Conservation (phyloP, 2,113 vertebrate species). For the Centropus bengalensis region DNA sequence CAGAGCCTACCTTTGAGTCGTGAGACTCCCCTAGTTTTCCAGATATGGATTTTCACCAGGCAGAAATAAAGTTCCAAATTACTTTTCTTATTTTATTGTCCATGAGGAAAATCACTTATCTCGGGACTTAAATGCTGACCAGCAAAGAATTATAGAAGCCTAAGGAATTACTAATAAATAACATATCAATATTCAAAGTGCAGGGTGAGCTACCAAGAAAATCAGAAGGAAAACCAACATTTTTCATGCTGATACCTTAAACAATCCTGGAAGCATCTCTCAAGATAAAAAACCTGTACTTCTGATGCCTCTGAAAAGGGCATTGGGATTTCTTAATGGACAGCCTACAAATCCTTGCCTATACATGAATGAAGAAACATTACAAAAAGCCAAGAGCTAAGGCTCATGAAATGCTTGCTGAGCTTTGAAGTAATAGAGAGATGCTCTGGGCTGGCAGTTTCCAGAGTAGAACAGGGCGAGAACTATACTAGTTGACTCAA, state of each 20-base stretch:
- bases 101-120: conserved; percentile 24
- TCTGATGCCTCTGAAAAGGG: neutral
- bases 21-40: neutral
- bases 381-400: neutral
- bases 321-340: neutral
- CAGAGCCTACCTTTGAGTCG: neutral
- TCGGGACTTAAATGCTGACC: neutral
- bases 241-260: neutral
- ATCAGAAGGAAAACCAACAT: neutral
- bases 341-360: neutral
- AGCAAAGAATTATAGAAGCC: conserved; percentile 43
- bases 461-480: neutral
- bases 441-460: neutral
- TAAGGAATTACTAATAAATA: conserved; percentile 36
- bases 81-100: conserved; percentile 26
- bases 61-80: conserved; percentile 14
- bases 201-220: neutral
- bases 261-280: neutral
- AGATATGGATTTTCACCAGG: neutral
- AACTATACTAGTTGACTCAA: neutral
- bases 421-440: neutral
- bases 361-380: neutral
- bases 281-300: neutral
- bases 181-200: neutral
- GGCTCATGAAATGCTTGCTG: neutral